phyloP scores from a whole-genome alignment of 2,888 invertebrate genomes.

The Dynastes maya region DNA sequence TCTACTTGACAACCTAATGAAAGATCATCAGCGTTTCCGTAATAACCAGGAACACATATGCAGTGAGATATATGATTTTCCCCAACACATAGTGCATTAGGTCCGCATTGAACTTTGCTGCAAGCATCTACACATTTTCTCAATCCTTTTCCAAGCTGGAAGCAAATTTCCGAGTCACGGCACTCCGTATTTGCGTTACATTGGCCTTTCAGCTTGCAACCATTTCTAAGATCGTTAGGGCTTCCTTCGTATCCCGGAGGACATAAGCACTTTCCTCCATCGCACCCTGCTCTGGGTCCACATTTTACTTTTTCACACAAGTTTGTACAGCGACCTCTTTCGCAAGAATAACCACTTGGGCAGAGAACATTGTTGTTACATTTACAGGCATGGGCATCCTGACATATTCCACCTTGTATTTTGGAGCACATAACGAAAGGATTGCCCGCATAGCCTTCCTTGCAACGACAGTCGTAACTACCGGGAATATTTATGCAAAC shows the following conservation, averaged over 20 bases:
- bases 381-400: constrained; percentile 79
- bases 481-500: constrained; percentile 93
- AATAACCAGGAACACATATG: constrained; percentile 87
- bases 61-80: constrained; percentile 90
- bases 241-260: constrained; percentile 85
- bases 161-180: constrained; percentile 88
- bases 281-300: constrained; percentile 87
- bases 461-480: constrained; percentile 91
- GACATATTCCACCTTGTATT: constrained; percentile 80
- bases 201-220: constrained; percentile 83
- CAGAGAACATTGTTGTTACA: constrained; percentile 83
- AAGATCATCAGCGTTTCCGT: constrained; percentile 88
- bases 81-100: constrained; percentile 89
- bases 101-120: constrained; percentile 90
- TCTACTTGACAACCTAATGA: constrained; percentile 85
- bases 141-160: constrained; percentile 84
- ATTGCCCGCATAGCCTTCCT: constrained; percentile 88
- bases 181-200: constrained; percentile 89
- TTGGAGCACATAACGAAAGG: constrained; percentile 88
- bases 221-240: constrained; percentile 79
- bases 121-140: constrained; percentile 92
- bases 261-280: constrained; percentile 86
- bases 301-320: constrained; percentile 84
- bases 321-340: constrained; percentile 82
- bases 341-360: constrained; percentile 84